phyloP scores from a whole-genome alignment of 2,888 invertebrate species.

The Formica aserva region DNA sequence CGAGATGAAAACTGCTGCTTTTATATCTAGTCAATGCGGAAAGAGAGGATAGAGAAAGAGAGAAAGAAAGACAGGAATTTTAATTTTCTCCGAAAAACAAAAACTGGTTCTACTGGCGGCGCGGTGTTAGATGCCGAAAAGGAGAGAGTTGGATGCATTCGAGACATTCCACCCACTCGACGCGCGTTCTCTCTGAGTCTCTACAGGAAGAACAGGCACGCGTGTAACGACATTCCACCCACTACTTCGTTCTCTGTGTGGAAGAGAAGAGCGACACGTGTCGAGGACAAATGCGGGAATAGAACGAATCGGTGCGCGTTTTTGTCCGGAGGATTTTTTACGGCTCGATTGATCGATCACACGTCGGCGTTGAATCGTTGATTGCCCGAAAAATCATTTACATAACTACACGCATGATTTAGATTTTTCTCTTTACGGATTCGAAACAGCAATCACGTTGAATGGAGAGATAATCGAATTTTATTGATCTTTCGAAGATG shows the following conservation, averaged over 20 bases:
- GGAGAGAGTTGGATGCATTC: constrained; percentile 64
- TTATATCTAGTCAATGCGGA: constrained; percentile 55
- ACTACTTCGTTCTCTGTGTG: constrained; percentile 64
- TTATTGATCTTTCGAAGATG: neutral
- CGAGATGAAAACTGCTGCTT: constrained; percentile 71
- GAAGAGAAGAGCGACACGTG: constrained; percentile 65
- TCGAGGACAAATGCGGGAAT: constrained; percentile 65
- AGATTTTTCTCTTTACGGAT: neutral
- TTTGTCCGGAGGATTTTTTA: constrained; percentile 39
- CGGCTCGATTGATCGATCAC: constrained; percentile 56
- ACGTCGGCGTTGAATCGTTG: constrained; percentile 21
- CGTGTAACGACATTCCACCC: constrained; percentile 72
- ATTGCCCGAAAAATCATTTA: constrained; percentile 8
- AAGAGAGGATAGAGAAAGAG: neutral
- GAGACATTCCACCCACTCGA: constrained; percentile 75
- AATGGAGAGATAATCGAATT: neutral
- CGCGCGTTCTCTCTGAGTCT: constrained; percentile 3
- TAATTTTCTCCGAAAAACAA: constrained; percentile 77
- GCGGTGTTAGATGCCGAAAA: constrained; percentile 62
- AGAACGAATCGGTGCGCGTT: constrained; percentile 38
- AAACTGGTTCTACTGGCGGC: constrained; percentile 73
- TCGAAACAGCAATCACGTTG: neutral
- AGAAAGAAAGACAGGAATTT: constrained; percentile 67
- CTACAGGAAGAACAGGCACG: constrained; percentile 28
- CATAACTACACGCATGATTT: neutral